A percentile compares a stretch with the other conserved stretches of the same genome.
Conservation (phyloP, 1,140 invertebrate genomes). For the Dreissena rostriformis region DNA sequence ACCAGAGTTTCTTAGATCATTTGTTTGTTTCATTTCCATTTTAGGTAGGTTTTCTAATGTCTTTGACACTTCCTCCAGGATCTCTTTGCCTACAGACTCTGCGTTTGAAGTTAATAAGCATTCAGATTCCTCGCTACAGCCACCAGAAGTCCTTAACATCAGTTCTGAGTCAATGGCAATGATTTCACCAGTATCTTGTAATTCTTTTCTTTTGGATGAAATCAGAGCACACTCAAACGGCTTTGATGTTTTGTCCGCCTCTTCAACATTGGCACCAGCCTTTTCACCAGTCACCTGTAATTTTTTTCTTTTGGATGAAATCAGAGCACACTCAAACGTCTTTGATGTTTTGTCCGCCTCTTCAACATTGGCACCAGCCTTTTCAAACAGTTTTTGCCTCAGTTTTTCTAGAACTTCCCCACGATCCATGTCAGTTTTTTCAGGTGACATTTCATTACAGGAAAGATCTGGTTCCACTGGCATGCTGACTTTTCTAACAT, state of each 20-base stretch:
- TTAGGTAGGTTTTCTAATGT: constrained; percentile 35
- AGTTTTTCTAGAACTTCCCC: constrained; percentile 31
- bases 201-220: constrained; percentile 26
- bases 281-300: background rate
- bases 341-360: constrained; percentile 38
- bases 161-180: no score
- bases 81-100: constrained; percentile 17
- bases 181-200: no score
- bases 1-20: background rate
- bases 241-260: constrained; percentile 37
- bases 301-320: constrained; percentile 32
- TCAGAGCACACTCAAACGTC: constrained; percentile 48
- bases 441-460: constrained; percentile 3
- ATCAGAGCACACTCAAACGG: constrained; percentile 50
- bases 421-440: constrained; percentile 21
- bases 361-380: constrained; percentile 36
- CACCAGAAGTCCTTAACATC: no score
- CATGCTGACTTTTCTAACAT: background rate
- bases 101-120: background rate
- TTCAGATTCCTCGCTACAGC: background rate
- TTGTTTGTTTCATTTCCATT: constrained; percentile 28
- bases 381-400: constrained; percentile 49
- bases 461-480: background rate
- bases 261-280: constrained; percentile 37
- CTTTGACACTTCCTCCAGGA: constrained; percentile 46